These are phyloP conservation scores for Pomphorhynchus laevis DNA, from an alignment of 1,140 invertebrate species.

Conservation along the genomic window DNA sequence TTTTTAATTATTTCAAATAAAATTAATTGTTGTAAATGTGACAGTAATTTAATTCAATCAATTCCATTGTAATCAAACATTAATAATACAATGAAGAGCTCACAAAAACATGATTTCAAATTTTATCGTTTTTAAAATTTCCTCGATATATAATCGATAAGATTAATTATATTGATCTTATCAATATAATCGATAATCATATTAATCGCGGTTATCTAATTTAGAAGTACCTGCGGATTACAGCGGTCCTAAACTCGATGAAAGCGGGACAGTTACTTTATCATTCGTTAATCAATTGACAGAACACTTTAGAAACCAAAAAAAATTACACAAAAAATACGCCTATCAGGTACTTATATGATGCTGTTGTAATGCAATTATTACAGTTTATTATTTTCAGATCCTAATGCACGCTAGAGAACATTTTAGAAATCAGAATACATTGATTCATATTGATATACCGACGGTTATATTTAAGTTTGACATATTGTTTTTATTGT, in stretches of 20 bases:
- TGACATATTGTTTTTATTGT: background rate
- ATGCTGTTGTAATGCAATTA: background rate
- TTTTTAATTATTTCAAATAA: no score
- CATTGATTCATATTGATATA: conserved; percentile 39
- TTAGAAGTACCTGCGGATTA: conserved; percentile 70
- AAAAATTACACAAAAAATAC: conserved; percentile 72
- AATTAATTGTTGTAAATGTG: no score
- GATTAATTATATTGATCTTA: no score
- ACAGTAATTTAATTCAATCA: no score
- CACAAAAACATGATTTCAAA: conserved; percentile 5
- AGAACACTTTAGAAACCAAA: conserved; percentile 52
- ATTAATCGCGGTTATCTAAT: no score
- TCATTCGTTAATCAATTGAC: conserved; percentile 38
- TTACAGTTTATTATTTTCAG: background rate
- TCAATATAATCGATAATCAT: no score
- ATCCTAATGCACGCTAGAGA: conserved; percentile 4
- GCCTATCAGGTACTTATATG: conserved; percentile 43
- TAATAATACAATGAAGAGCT: background rate
- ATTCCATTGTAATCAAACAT: no score
- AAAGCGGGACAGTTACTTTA: conserved; percentile 41
- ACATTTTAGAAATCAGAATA: conserved; percentile 8
- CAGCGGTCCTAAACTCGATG: conserved; percentile 46
- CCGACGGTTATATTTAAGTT: conserved; percentile 24
- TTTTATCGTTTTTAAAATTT: no score
- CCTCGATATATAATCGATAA: conserved; percentile 11